phyloP scores from a whole-genome alignment of 2,113 vertebrate genomes.

The Telmatochromis sp. region DNA sequence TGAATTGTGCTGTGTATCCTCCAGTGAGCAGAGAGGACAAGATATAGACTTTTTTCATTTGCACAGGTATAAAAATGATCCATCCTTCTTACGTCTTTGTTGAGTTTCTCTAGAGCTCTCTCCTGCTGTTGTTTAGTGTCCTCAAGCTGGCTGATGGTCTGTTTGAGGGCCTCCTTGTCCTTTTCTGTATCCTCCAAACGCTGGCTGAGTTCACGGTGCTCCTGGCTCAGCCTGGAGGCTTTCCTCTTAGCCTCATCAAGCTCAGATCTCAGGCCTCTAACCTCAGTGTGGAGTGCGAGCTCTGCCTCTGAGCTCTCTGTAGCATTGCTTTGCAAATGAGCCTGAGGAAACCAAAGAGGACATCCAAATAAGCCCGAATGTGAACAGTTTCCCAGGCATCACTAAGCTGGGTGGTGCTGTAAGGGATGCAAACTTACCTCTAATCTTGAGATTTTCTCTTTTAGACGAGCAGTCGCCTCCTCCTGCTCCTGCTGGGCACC shows the following conservation, averaged over 20 bases:
- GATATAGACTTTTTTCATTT: background rate
- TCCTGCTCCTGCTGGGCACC: conserved; percentile 40
- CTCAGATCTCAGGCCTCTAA: conserved; percentile 71
- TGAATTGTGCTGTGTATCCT: background rate
- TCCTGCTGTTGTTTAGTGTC: conserved; percentile 80
- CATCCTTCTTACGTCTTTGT: conserved; percentile 54
- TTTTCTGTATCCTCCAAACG: conserved; percentile 71
- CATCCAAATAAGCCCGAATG: background rate
- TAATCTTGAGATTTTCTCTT: conserved; percentile 62
- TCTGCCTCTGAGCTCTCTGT: conserved; percentile 64
- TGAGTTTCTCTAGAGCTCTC: conserved; percentile 64
- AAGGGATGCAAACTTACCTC: conserved; percentile 50
- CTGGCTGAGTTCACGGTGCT: conserved; percentile 68
- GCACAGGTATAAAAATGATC: background rate
- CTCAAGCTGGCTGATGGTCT: conserved; percentile 74
- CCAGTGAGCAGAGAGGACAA: background rate
- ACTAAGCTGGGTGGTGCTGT: background rate
- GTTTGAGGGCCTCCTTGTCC: conserved; percentile 78
- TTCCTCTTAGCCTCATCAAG: conserved; percentile 76
- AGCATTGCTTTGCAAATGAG: conserved; percentile 53
- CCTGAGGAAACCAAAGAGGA: conserved; percentile 16
- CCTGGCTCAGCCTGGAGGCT: conserved; percentile 69
- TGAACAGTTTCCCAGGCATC: background rate
- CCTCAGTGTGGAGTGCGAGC: conserved; percentile 72
- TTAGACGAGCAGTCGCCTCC: conserved; percentile 37